Conservation (phyloP, 2,113 vertebrate genomes). For the Dromas ardeola region DNA sequence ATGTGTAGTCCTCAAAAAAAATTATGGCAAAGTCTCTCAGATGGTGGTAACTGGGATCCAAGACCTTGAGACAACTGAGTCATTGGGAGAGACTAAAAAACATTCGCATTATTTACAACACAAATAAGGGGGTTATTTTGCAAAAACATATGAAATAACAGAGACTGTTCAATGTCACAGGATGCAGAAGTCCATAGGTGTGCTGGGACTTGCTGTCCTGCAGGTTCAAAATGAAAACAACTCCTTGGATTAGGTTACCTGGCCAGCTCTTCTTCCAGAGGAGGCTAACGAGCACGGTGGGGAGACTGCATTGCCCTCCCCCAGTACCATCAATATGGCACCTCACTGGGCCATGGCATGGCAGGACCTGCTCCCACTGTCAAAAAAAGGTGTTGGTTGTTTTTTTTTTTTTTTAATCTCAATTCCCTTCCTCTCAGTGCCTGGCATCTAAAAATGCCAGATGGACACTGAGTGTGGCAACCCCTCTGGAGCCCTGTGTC, state of each 20-base stretch:
- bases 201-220: neutral
- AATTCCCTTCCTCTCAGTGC: neutral
- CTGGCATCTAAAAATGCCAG: neutral
- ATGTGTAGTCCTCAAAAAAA: neutral
- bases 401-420: neutral
- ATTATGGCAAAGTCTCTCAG: neutral
- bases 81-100: neutral
- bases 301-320: neutral
- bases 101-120: neutral
- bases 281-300: fast-evolving
- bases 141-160: neutral
- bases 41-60: neutral
- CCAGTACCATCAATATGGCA: neutral
- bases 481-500: fast-evolving
- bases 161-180: neutral
- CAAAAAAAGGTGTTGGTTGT: neutral
- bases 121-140: neutral
- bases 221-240: neutral
- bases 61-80: neutral
- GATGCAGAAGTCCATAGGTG: neutral
- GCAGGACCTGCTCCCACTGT: neutral
- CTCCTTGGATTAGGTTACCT: neutral
- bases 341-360: neutral
- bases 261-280: neutral
- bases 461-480: neutral